These are phyloP conservation scores for Sula dactylatra DNA, from an alignment of 2,113 vertebrate genomes.

Conservation along the genomic window DNA sequence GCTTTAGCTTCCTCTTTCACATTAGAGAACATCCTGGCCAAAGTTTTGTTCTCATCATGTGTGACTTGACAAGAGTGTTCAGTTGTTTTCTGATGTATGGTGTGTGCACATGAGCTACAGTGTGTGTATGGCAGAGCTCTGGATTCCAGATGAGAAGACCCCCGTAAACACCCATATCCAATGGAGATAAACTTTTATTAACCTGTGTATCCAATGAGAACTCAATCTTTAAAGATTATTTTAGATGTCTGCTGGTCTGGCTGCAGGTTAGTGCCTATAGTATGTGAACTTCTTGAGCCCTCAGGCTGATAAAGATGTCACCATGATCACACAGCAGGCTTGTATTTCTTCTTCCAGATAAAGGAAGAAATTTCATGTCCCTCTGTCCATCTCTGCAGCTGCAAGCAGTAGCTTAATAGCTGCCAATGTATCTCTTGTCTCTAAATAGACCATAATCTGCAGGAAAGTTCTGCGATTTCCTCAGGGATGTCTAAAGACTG, in stretches of 20 bases:
- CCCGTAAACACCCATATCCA: background rate
- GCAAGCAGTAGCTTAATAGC: background rate
- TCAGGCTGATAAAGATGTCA: background rate
- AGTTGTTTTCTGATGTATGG: rapidly evolving
- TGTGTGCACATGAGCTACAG: background rate
- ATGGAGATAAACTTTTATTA: background rate
- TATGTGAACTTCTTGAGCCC: background rate
- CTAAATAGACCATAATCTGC: background rate
- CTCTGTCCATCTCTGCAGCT: background rate
- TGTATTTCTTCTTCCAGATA: background rate
- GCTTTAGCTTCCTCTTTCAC: background rate
- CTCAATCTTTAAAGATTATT: background rate
- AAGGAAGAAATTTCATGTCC: background rate
- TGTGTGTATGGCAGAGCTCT: rapidly evolving
- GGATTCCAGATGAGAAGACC: background rate
- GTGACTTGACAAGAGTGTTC: background rate
- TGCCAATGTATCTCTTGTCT: background rate
- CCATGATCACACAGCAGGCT: background rate
- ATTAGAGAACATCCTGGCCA: background rate
- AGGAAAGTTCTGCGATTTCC: background rate
- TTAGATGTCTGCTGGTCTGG: background rate
- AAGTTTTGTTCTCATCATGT: background rate
- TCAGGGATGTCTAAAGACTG: background rate
- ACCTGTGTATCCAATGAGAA: too few species aligned
- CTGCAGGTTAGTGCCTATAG: background rate